Evolutionary conservation across 2,113 vertebrate species (phyloP), one percentile per base, ranked within the genome.

Genomic region (Budorcas taxicolor): DNA sequence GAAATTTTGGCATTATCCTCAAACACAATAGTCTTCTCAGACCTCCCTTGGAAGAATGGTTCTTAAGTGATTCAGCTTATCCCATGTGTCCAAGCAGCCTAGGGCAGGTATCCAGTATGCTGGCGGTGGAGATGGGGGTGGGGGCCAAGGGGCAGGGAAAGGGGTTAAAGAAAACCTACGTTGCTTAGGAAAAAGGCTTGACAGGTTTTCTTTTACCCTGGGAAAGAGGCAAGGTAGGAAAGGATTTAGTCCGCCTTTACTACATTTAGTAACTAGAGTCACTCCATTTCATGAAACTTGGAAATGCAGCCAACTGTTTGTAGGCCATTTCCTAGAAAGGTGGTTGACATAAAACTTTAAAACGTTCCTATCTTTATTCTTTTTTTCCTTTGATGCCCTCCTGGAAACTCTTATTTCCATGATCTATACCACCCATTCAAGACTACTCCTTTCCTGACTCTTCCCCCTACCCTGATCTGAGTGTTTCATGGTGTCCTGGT

Each of bases 1-100:
- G 33, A 55, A 93, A 90, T 96, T 90, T 98, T 95, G 93, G 85
- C 97, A 84, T 95, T 81, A 58, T 95, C 93, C 57, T 92, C 62
- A 97, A 96, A 96, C 97, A 95, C 12, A 92, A 6, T 78, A 47
- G 55, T 96, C 87, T 92, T 93, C 93, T 80, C 1, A 2, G 58
- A 91, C 78, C 64, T 83, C 74, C 62, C 86, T 86, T 91, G 31
- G 76, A 81, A 94, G 55, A 86, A 52, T 14, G 55, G n/a, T 91
- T 93, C 36, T 84, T 87, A 85, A 85, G 71, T 36, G 43, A 92
- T 92, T 87, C 88, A 57, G 6, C 57, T 50, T 83, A 71, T 55
- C 45, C 52, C 52, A 16, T 47, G 82, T 64, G 43, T 58, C 50
- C 80, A 86, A 33, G 29, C 45, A 21, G 13, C 71, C 95, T 45